Evolutionary conservation across 2,888 invertebrate species (phyloP).

Genomic region (Folsomia candida): DNA sequence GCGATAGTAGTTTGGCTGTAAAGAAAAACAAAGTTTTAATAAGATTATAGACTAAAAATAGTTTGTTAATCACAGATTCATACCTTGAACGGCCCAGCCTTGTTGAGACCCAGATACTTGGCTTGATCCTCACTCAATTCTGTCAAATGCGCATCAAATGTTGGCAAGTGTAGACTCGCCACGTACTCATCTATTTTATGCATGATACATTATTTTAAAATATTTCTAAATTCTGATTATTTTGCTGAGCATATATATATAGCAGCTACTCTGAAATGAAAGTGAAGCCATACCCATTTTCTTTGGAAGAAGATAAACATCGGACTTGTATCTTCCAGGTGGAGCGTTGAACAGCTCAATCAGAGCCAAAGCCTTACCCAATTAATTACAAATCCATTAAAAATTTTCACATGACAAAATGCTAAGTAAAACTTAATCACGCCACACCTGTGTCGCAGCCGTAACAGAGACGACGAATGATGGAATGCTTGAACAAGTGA

Average conservation of each 20-base stretch:
- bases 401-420: not conserved
- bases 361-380: constrained; percentile 74
- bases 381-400: not conserved
- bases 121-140: constrained; percentile 95
- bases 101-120: constrained; percentile 94
- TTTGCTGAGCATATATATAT: too few species aligned
- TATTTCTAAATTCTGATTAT: not conserved
- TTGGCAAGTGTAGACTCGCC: constrained; percentile 91
- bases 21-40: constrained; percentile 16
- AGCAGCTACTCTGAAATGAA: not conserved
- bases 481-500: constrained; percentile 94
- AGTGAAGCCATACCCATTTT: constrained; percentile 77
- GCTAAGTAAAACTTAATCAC: constrained; percentile 19
- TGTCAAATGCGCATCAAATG: constrained; percentile 95
- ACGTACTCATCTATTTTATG: constrained; percentile 97
- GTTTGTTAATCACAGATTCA: not conserved
- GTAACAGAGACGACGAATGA: constrained; percentile 98
- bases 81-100: constrained; percentile 82
- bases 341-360: constrained; percentile 98
- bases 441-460: constrained; percentile 78
- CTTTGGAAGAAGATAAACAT: constrained; percentile 95
- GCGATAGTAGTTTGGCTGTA: constrained; percentile 96
- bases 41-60: not conserved
- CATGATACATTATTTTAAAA: not conserved
- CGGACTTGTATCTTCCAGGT: constrained; percentile 88